Conservation (phyloP, 2,888 invertebrate species). For the Drosophila kanekoi region DNA sequence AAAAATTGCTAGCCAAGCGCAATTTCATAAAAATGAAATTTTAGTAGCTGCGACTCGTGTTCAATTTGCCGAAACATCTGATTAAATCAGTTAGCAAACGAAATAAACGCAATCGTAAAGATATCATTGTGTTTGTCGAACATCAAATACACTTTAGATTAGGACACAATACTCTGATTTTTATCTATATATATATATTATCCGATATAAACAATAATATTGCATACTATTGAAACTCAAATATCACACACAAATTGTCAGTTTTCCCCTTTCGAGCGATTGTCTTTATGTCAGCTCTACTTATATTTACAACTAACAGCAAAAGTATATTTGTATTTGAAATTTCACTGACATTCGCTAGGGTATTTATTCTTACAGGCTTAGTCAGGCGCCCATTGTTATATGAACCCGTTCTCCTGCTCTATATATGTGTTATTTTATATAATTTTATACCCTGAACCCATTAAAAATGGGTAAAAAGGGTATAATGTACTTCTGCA, state of each 20-base stretch:
- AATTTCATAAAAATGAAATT: slow-evolving; percentile 60
- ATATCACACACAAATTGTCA: too few relatives aligned
- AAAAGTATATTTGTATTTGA: neutral
- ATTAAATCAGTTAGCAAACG: slow-evolving; percentile 45
- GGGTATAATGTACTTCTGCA: too few relatives aligned
- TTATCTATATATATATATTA: too few relatives aligned
- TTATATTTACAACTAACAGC: too few relatives aligned
- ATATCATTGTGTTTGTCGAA: neutral
- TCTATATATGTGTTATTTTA: too few relatives aligned
- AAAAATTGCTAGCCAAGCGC: slow-evolving; percentile 24
- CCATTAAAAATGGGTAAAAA: too few relatives aligned
- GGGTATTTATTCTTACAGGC: too few relatives aligned
- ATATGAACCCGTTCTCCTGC: neutral
- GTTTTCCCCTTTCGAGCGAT: too few relatives aligned
- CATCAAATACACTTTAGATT: neutral
- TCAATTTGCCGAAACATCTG: slow-evolving; percentile 58
- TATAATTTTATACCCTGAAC: too few relatives aligned
- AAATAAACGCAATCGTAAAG: neutral
- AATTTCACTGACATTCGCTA: neutral
- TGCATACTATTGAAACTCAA: too few relatives aligned
- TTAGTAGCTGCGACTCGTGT: slow-evolving; percentile 28
- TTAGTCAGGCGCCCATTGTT: neutral
- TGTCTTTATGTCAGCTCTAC: too few relatives aligned
- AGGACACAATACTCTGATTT: neutral
- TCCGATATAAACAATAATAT: too few relatives aligned